Base-by-base conservation (phyloP, 2,888 invertebrate species). In the Ormyrus pomaceus region DNA sequence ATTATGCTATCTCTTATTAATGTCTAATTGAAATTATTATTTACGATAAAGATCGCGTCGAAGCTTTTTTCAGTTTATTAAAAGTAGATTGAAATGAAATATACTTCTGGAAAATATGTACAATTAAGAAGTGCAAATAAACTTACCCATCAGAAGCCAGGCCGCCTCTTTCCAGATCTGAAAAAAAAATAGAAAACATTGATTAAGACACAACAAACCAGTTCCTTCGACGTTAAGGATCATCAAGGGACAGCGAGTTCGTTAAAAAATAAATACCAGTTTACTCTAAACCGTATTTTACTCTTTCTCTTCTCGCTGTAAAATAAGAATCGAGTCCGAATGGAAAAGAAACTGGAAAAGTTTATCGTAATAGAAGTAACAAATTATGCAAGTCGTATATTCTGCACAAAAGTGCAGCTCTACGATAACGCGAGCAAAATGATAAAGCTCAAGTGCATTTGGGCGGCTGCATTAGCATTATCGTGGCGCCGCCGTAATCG, bases 61-160 rank as follows among this genome's bases (percentile, higher is more conserved):
- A 2, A 34, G 34, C 34, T 34, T 34, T 34, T 34, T 34, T 34
- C 34, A 34, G 34, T 34, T 34, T 34, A 34, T 34, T 34, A 34
- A 34, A 34, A 34, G 34, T 34, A 34, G 34, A 34, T 34, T 34
- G 34, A 34, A 4, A 34, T 34, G 34, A 34, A 34, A 34, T 45
- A 46, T 11, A 11, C 11, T 6, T n/a, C 19, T 59, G 19, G 46
- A 46, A 61, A 46, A 45, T 61, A 59, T 19, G 19, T 9, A 19
- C 19, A 59, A 34, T 34, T 34, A 34, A 34, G 34, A 34, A 34
- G 34, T 34, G 34, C 2, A 34, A 34, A 34, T 34, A 34, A 77
- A 87, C 89, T 88, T 74, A 89, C 89, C 88, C 88, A 86, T 84
- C 84, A 85, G 85, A 85, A 84, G 85, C 86, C 84, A 84, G 86